phyloP scores from a whole-genome alignment of 2,797 vertebrate genomes.

The Nyctibius grandis region DNA sequence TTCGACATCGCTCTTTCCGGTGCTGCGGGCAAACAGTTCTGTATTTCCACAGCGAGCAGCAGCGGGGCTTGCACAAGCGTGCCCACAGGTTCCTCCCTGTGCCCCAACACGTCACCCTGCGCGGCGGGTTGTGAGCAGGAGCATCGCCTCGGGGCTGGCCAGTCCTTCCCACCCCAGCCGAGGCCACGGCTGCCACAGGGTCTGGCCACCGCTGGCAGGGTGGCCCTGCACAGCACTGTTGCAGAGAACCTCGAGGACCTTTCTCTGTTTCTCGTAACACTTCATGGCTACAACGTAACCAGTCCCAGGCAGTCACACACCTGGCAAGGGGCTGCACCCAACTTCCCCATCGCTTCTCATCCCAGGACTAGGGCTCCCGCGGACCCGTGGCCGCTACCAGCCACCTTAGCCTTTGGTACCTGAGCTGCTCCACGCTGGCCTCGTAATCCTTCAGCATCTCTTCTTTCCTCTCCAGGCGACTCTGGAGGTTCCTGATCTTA shows the following conservation, averaged over 20 bases:
- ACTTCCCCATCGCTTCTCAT: not conserved
- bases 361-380: not conserved
- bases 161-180: not conserved
- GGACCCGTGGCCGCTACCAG: rapidly evolving
- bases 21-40: not conserved
- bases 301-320: rapidly evolving
- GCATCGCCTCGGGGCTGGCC: rapidly evolving
- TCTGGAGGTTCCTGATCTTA: conserved; percentile 71
- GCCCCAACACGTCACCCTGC: not conserved
- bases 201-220: too few species aligned
- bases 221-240: not conserved
- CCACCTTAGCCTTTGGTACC: conserved; percentile 42
- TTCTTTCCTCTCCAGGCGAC: conserved; percentile 69
- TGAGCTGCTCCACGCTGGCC: conserved; percentile 63
- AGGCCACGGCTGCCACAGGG: too few species aligned
- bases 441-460: conserved; percentile 64
- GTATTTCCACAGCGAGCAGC: not conserved
- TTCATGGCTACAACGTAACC: rapidly evolving
- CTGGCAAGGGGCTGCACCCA: not conserved
- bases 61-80: not conserved
- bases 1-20: not conserved
- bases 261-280: not conserved
- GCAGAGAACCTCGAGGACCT: too few species aligned
- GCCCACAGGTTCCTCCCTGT: rapidly evolving
- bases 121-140: too few species aligned